Base-by-base conservation (phyloP, 2,888 invertebrate genomes). In the Drosophila antonietae region DNA sequence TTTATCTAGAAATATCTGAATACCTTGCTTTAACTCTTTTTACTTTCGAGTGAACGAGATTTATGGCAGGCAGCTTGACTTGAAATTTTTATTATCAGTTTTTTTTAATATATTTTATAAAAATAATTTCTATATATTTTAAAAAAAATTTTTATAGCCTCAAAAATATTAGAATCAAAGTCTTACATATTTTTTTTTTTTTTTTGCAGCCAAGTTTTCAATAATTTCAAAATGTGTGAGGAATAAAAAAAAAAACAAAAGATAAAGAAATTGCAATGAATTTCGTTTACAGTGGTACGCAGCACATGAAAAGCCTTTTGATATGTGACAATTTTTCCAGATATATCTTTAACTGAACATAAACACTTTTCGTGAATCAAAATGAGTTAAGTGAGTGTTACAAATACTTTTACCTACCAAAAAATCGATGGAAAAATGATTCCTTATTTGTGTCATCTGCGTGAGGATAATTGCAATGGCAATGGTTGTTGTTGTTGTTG, bases 361-460 rank as follows among this genome's bases (percentile, higher is more conserved):
- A 59, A 77, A 80, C 76, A 69, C 47, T 68, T 68, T 18, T 9
- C 15, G 62, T 44, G 66, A 47, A 37, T 68, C 47, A 0, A 10
- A 55, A 66, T 78, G 68, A 61, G 55, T 44, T 28, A 28, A 28
- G 39, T 28, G 18, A 12, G 37, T 43, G 41, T 10, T 61, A 53
- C 39, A 57, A 56, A 58, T 68, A 68, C 46, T 47, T 76, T 81
- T 84, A 84, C 84, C 82, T 84, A 84, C 84, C 84, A 81, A 89
- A 89, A 76, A 89, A 84, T 81, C 84, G 84, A 84, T 84, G 69
- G 71, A 84, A 89, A 84, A 84, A 84, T 84, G 89, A 76, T 72
- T 84, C 84, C 84, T 78, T 78, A 66, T 78, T 89, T 78, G 76
- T 84, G 85, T 89, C 84, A 81, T 89, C 84, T 84, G 84, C 89